A percentile compares a stretch with the other conserved stretches of the same genome.
Conservation (phyloP, 2,797 vertebrate species). For the Poecilia gillii region DNA sequence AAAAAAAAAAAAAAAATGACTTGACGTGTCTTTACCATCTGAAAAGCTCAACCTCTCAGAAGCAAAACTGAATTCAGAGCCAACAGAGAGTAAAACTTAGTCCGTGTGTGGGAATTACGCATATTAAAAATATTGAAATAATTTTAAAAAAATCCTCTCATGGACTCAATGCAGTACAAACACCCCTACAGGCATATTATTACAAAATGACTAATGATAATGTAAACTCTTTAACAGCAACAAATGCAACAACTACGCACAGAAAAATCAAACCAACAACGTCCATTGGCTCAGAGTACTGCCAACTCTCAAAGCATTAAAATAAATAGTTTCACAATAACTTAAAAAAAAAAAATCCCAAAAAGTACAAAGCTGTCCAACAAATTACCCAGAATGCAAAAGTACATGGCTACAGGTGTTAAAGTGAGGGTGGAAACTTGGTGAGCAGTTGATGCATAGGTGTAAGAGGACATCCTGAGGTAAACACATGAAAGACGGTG, state of each 20-base stretch:
- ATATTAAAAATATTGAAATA: conserved; percentile 10
- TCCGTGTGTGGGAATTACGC: conserved; percentile 1
- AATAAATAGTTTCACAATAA: conserved; percentile 53
- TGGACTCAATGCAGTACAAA: conserved; percentile 26
- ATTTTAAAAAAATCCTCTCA: conserved; percentile 4
- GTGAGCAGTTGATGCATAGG: conserved; percentile 60
- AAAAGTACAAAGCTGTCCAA: conserved; percentile 37
- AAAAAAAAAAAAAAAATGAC: background rate
- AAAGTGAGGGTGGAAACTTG: conserved; percentile 31
- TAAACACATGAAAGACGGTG: conserved; percentile 64
- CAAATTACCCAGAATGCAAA: conserved; percentile 20
- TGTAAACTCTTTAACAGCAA: conserved; percentile 52
- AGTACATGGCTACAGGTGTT: conserved; percentile 39
- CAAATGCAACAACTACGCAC: conserved; percentile 31
- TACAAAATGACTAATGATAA: conserved; percentile 45
- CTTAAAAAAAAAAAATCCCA: conserved; percentile 21
- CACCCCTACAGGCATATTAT: conserved; percentile 20
- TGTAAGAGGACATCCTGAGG: conserved; percentile 67
- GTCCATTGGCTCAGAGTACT: conserved; percentile 50
- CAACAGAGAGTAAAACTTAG: conserved; percentile 17
- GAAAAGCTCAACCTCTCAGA: conserved; percentile 36
- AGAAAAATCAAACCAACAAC: conserved; percentile 17
- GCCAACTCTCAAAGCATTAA: conserved; percentile 32
- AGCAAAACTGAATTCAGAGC: conserved; percentile 8
- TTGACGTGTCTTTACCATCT: conserved; percentile 17